Evolutionary conservation across 2,888 invertebrate species (phyloP), one percentile per base, ranked within the genome.

Genomic region (Tholera decimalis): DNA sequence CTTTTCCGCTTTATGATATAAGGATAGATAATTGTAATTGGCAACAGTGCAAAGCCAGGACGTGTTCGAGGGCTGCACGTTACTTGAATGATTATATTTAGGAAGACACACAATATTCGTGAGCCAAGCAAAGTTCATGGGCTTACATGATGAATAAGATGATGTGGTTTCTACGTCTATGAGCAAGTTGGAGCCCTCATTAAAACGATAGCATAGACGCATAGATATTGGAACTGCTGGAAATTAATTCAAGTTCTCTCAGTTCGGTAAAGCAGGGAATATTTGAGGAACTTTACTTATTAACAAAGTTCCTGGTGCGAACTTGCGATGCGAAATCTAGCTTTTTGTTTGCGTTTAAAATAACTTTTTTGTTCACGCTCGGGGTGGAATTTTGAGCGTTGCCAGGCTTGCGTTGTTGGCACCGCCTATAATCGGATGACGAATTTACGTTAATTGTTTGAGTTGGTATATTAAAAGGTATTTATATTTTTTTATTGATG

Each of bases 241-340:
- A 22, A 54, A 71, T 71, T 63, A 54, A 56, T 54, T 43, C 39
- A 24, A 61, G 56, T 61, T 50, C 43, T 46, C 54, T 50, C 57
- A 18, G 56, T 57, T 39, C n/a, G 20, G 30, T n/a, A 39, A 69
- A 69, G 51, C 47, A 54, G 7, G 15, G 63, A 56, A 63, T 43
- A 59, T 62, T 62, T 51, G 24, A 22, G 24, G 0, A 77, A 80
- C 71, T 76, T 80, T 41, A 44, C 56, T 76, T 76, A 77, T 76
- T 79, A 80, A 67, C 43, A 47, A 66, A 76, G 58, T 77, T 71
- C 0, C 5, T 2, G 50, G 41, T 13, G 37, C 41, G 44, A 39
- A 26, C 26, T 44, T 13, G 37, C 41, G 44, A 39, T 30, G 30
- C 60, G 41, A 43, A 77, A 61, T 39, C 37, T 24, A 18, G 15